These are phyloP conservation scores for Trochalopteron elliotii DNA, from an alignment of 2,113 vertebrate species.

Conservation along the genomic window DNA sequence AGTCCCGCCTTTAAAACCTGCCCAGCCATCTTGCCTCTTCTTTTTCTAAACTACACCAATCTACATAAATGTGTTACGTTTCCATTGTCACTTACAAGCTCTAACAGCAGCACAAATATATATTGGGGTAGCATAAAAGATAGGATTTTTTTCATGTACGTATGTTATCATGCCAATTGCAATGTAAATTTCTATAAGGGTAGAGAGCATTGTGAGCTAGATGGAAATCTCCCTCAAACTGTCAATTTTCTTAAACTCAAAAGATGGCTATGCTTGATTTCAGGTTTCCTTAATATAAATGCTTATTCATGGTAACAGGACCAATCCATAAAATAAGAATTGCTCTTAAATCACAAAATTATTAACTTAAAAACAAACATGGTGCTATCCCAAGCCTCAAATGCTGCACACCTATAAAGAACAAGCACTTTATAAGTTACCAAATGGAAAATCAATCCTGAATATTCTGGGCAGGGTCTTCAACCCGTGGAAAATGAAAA, in stretches of 20 bases:
- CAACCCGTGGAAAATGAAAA: not conserved
- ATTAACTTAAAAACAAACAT: not conserved
- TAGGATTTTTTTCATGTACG: not conserved
- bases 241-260: not conserved
- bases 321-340: not conserved
- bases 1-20: not conserved
- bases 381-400: not conserved
- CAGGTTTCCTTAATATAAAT: not conserved
- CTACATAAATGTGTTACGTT: accelerated
- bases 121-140: not conserved
- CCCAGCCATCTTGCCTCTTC: not conserved
- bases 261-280: not conserved
- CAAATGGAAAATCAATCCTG: not conserved
- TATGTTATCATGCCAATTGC: not conserved
- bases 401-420: not conserved
- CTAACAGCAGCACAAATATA: not conserved
- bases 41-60: not conserved
- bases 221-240: not conserved
- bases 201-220: not conserved
- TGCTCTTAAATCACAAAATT: not conserved
- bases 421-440: not conserved
- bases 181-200: not conserved
- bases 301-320: not conserved
- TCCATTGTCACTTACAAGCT: not conserved
- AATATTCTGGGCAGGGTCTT: not conserved